Base-by-base conservation (phyloP, 2,113 vertebrate species). In the Cnemophilus loriae region DNA sequence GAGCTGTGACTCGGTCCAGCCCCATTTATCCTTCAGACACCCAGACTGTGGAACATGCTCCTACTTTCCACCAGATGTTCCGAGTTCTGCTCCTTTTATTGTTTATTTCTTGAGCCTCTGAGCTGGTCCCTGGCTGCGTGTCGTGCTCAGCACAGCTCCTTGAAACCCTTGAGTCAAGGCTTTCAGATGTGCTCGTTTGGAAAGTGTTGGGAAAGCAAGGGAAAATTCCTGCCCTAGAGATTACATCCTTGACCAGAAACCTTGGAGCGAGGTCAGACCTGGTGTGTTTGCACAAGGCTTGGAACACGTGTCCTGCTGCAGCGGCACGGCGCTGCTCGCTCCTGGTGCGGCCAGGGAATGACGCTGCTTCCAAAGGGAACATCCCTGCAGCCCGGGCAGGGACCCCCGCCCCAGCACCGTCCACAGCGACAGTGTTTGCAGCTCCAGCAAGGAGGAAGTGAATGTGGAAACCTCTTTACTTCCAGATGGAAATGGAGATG, bases 21-120 rank as follows among this genome's bases (percentile, higher is more conserved):
- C 76, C 64, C 85, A 86, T 92, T 93, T 94, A 89, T 94, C 76
- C 87, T 65, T 77, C 95, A 94, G 75, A 91, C 79, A 88, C 78
- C 69, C 84, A 46, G 84, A 42, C 47, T n/a, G 84, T 61, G 82
- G 84, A 87, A 91, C 89, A 88, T 16, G 82, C 56, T 88, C 68
- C 76, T 87, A 28, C 87, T 93, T 93, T 74, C 84, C 5, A 0
- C 92, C 95, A 96, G 95, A 95, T 95, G 94, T 95, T 96, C 65
- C 20, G 60, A 87, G 87, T 35, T 70, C 79, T 95, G 82, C 83
- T 88, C 67, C 50, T 4, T 80, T 59, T 23, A 60, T 84, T 97
- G 95, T 93, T 93, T 92, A 89, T 81, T 93, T 86, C 85, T 96
- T 63, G 87, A 93, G 71, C 30, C 6, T 44, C 79, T 6, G 5